Base-by-base conservation (phyloP, 2,888 invertebrate species). In the Lypha dubia region DNA sequence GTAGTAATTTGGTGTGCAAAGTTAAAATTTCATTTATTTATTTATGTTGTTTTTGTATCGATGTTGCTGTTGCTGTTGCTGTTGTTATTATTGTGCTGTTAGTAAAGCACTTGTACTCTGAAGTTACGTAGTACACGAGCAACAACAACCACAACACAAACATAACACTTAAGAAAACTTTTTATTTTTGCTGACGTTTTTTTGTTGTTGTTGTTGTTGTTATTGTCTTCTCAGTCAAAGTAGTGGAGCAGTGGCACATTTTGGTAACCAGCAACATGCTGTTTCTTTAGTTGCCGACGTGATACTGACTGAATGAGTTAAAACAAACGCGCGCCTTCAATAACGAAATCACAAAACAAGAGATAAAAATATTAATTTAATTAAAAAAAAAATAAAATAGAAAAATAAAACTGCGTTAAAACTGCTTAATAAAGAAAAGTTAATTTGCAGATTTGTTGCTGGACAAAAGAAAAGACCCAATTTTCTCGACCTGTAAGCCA, bases 221-320 rank as follows among this genome's bases (percentile, higher is more conserved):
- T 76, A 53, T 53, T 76, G 80, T 41, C 77, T 77, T 68, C 74
- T 77, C 73, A 81, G 84, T 46, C 49, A 56, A 81, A 81, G 84
- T 81, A 65, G 28, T 70, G 75, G 60, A 56, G 65, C 22, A 41
- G 68, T 79, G 79, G 75, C 79, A 82, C 82, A 79, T 79, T 85
- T 85, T 38, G 80, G 75, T 79, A 84, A 84, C 63, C 77, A 84
- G 70, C 76, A 79, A 73, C 62, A 65, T 74, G 75, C 46, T 70
- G 74, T 90, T 91, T 91, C 88, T 91, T 91, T 88, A 91, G 91
- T 91, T 90, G 89, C 91, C 90, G 90, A 88, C 91, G 91, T 89
- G 92, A 90, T 91, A 91, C 89, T 91, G 92, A 91, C 89, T 90
- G 91, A 89, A 88, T 88, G 89, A 84, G 84, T 81, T 81, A 84